Conservation (phyloP, 2,797 vertebrate genomes). For the Tolypeutes matacus region DNA sequence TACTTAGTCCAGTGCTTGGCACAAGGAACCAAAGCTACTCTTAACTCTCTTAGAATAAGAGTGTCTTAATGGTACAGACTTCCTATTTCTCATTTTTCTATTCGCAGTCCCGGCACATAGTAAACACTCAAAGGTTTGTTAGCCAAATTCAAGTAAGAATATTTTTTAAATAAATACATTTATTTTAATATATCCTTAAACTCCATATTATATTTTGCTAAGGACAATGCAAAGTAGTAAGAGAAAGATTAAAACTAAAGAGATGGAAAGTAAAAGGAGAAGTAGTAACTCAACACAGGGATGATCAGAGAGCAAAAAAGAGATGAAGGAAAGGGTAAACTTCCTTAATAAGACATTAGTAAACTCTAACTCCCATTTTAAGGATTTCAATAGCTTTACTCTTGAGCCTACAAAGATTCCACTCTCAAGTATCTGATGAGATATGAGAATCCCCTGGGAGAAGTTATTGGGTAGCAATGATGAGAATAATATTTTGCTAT, state of each 20-base stretch:
- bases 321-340: neutral
- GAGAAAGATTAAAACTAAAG: neutral
- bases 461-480: neutral
- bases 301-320: neutral
- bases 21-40: neutral
- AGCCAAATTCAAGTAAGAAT: neutral
- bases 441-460: neutral
- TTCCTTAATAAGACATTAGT: neutral
- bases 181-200: neutral
- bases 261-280: constrained; percentile 12
- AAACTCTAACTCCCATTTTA: neutral
- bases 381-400: neutral
- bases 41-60: neutral
- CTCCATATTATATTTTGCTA: neutral
- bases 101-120: neutral
- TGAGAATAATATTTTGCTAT: neutral
- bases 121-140: neutral
- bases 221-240: neutral
- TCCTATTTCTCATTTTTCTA: neutral
- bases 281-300: neutral
- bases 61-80: neutral
- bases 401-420: neutral
- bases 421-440: neutral
- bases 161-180: neutral
- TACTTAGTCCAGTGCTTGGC: neutral